phyloP scores from a whole-genome alignment of 2,888 invertebrate species.

The Latrodectus elegans region DNA sequence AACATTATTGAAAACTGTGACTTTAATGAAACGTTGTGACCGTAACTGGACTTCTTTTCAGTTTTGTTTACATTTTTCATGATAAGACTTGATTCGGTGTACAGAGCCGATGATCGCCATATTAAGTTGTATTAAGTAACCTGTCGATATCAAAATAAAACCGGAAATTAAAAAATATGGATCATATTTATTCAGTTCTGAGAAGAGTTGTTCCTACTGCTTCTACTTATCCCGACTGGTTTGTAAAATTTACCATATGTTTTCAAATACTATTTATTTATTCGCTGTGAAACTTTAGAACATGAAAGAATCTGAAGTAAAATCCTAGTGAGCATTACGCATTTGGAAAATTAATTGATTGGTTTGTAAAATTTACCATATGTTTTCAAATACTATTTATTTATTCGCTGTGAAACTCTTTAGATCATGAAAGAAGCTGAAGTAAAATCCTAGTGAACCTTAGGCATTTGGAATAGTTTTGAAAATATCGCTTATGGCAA shows the following conservation, averaged over 20 bases:
- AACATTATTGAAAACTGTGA: too few species aligned
- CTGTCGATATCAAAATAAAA: too few species aligned
- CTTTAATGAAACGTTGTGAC: too few species aligned
- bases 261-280: not conserved
- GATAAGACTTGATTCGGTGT: too few species aligned
- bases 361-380: not conserved
- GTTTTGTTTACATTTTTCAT: too few species aligned
- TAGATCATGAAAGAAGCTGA: not conserved
- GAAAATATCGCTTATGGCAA: too few species aligned
- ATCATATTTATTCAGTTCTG: conserved; percentile 45
- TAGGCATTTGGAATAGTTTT: too few species aligned
- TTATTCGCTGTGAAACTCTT: not conserved
- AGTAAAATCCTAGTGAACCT: not conserved
- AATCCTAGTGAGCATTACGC: not conserved
- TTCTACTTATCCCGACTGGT: not conserved
- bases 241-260: not conserved
- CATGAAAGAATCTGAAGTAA: not conserved
- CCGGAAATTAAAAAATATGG: conserved; percentile 47
- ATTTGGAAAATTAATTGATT: too few species aligned
- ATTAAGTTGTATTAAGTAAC: too few species aligned
- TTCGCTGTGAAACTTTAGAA: not conserved
- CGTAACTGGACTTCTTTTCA: too few species aligned
- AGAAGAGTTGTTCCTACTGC: not conserved
- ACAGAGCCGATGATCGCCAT: too few species aligned
- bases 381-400: not conserved